Conservation (phyloP, 2,797 vertebrate genomes). For the Sylvilagus floridanus region DNA sequence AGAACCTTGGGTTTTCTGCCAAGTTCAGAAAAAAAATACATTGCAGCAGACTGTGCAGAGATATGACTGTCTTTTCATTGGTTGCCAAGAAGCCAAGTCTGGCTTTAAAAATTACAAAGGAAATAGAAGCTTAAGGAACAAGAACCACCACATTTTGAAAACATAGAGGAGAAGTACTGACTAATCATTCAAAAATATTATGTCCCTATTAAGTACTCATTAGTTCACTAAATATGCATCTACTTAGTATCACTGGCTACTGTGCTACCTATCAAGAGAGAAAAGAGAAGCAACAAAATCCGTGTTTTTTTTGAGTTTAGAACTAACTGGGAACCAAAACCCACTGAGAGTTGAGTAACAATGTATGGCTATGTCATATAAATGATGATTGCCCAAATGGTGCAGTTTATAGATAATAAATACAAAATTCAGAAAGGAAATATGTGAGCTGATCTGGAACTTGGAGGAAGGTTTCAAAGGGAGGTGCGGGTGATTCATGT, state of each 20-base stretch:
- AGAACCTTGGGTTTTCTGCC: slow-evolving; percentile 73
- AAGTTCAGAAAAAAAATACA: slow-evolving; percentile 74
- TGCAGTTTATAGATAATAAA: not conserved
- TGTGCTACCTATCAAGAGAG: slow-evolving; percentile 11
- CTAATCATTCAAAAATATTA: slow-evolving; percentile 49
- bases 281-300: slow-evolving; percentile 42
- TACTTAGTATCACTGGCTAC: not conserved
- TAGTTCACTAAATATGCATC: not conserved
- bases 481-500: not conserved
- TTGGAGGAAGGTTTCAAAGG: not conserved
- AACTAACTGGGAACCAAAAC: not conserved
- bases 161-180: slow-evolving; percentile 31
- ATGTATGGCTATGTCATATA: not conserved
- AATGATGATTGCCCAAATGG: not conserved
- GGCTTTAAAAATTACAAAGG: slow-evolving; percentile 52
- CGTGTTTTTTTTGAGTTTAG: not conserved
- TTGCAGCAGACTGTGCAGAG: slow-evolving; percentile 65
- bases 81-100: slow-evolving; percentile 69
- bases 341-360: not conserved
- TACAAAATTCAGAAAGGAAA: slow-evolving; percentile 36
- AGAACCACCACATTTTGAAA: slow-evolving; percentile 33
- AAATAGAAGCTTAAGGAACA: slow-evolving; percentile 65
- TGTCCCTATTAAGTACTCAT: not conserved
- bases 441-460: not conserved
- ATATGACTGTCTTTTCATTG: slow-evolving; percentile 65